These are phyloP conservation scores for Matsumyia berberina DNA, from an alignment of 2,888 invertebrate genomes.

Conservation along the genomic window DNA sequence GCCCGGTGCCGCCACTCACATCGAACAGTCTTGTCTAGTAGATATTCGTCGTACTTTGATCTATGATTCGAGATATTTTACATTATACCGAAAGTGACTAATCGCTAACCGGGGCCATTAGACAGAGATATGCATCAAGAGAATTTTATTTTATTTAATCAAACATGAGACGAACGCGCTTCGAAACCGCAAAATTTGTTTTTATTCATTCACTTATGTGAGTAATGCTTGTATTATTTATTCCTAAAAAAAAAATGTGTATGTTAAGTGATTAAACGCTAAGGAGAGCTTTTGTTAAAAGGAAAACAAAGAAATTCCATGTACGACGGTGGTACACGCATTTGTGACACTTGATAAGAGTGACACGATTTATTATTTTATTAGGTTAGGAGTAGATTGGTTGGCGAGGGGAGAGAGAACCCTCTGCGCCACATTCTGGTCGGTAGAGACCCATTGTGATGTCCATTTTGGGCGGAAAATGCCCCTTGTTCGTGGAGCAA, in stretches of 20 bases:
- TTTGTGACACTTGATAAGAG: conserved; percentile 33
- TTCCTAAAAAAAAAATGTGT: not conserved
- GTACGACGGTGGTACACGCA: not conserved
- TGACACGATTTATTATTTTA: not conserved
- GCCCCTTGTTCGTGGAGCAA: too few relatives aligned
- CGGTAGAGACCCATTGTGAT: too few relatives aligned
- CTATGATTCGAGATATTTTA: conserved; percentile 57
- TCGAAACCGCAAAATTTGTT: conserved; percentile 6
- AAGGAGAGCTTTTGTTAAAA: conserved; percentile 14
- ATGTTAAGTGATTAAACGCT: conserved; percentile 29
- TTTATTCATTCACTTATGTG: conserved; percentile 33
- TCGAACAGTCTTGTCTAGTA: conserved; percentile 4
- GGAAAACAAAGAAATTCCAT: conserved; percentile 35
- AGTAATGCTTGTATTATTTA: conserved; percentile 37
- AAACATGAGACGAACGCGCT: conserved; percentile 13
- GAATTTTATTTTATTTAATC: conserved; percentile 40
- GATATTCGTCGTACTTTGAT: conserved; percentile 55
- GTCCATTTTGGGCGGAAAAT: too few relatives aligned
- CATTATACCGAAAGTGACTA: conserved; percentile 59
- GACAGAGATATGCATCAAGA: conserved; percentile 52
- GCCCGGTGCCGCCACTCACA: conserved; percentile 37
- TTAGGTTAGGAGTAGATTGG: too few relatives aligned
- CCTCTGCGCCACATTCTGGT: too few relatives aligned
- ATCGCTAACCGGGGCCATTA: conserved; percentile 53
- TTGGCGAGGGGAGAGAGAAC: too few relatives aligned